Percentiles rank a stretch among this genome's conserved stretches.
These are phyloP conservation scores for Tetragnatha versicolor DNA, from an alignment of 1,140 invertebrate species.

Conservation along the genomic window DNA sequence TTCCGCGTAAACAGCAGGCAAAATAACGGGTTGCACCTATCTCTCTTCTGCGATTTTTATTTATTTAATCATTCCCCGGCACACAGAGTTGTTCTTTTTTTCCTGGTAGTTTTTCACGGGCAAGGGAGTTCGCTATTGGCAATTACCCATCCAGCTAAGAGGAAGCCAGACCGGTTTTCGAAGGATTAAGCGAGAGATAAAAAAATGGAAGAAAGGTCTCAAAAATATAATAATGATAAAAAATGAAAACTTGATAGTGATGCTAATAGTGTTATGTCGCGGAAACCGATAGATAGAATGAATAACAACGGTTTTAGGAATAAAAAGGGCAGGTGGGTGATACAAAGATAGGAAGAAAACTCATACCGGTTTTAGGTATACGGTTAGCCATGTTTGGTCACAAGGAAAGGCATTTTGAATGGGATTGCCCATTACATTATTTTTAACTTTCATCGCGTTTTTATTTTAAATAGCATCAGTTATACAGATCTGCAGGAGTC, in stretches of 20 bases:
- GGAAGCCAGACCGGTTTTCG: slow-evolving; percentile 34
- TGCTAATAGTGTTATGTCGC: slow-evolving; percentile 47
- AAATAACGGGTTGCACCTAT: slow-evolving; percentile 34
- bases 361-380: background rate
- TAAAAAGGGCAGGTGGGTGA: slow-evolving; percentile 1
- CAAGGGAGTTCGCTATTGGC: slow-evolving; percentile 10
- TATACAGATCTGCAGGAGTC: too few species aligned
- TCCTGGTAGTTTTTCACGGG: slow-evolving; percentile 10
- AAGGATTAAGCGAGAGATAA: slow-evolving; percentile 20
- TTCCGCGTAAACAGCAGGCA: background rate
- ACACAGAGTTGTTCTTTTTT: background rate
- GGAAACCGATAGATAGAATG: slow-evolving; percentile 42
- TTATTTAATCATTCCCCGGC: background rate
- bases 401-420: background rate
- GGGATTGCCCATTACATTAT: too few species aligned
- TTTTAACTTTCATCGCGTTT: too few species aligned
- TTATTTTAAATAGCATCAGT: too few species aligned
- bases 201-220: background rate
- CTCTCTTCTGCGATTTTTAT: slow-evolving; percentile 7
- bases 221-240: background rate
- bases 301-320: slow-evolving; percentile 20
- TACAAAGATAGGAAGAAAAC: slow-evolving; percentile 19
- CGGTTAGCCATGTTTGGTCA: background rate
- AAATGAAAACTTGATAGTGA: slow-evolving; percentile 34
- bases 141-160: slow-evolving; percentile 8